A percentile compares a stretch with the other conserved stretches of the same genome.
Conservation (phyloP, 2,888 invertebrate species). For the Amiota mariae region DNA sequence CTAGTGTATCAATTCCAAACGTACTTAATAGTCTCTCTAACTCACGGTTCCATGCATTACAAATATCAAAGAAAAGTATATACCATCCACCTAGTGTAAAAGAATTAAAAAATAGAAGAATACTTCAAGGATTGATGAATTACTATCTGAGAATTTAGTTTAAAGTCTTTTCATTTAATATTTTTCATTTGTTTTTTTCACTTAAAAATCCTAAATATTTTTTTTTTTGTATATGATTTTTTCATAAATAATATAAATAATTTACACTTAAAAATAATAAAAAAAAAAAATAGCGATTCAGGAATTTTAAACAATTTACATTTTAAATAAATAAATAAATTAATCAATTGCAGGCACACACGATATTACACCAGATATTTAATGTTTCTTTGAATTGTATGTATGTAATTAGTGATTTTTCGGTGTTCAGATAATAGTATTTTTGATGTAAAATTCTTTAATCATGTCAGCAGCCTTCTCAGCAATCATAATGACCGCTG, state of each 20-base stretch:
- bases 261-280: conserved; percentile 17
- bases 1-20: no score
- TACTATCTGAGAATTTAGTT: not conserved
- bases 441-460: conserved; percentile 85
- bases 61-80: no score
- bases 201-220: conserved; percentile 22
- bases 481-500: conserved; percentile 90
- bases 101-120: not conserved
- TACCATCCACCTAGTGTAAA: not conserved
- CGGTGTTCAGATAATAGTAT: conserved; percentile 68
- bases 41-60: no score
- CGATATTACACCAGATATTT: not conserved
- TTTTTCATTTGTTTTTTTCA: conserved; percentile 12
- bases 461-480: conserved; percentile 93
- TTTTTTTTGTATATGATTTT: not conserved
- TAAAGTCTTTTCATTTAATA: not conserved
- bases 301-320: conserved; percentile 9
- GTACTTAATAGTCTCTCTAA: no score
- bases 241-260: conserved; percentile 3
- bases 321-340: conserved; percentile 10
- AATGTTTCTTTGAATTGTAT: not conserved
- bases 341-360: conserved; percentile 14
- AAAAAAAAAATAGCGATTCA: conserved; percentile 13
- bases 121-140: no score
- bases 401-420: not conserved